phyloP scores from a whole-genome alignment of 1,140 invertebrate species.

The Bombus sibiricus region DNA sequence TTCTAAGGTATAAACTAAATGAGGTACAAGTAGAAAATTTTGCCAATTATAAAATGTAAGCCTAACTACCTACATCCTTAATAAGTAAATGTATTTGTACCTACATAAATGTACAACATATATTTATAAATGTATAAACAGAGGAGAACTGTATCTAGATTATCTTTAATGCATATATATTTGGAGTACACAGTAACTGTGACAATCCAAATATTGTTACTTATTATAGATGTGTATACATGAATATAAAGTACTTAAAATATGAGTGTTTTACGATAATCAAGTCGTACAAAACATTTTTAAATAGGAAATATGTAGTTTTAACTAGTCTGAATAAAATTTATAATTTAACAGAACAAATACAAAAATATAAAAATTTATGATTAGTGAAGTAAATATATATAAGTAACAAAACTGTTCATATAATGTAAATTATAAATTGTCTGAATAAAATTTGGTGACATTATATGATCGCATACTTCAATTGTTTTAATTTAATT shows the following conservation, averaged over 20 bases:
- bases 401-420: conserved; percentile 24
- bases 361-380: conserved; percentile 55
- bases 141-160: background rate
- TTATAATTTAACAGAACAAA: conserved; percentile 23
- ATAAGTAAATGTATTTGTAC: conserved; percentile 34
- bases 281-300: conserved; percentile 20
- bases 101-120: conserved; percentile 24
- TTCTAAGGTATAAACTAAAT: conserved; percentile 24
- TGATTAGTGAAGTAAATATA: conserved; percentile 4
- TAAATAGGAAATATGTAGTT: conserved; percentile 27
- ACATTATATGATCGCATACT: background rate
- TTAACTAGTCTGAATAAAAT: conserved; percentile 21
- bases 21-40: conserved; percentile 4
- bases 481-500: conserved; percentile 2
- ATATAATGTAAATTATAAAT: conserved; percentile 32
- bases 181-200: background rate
- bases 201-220: background rate
- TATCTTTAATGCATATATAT: conserved; percentile 6
- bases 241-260: conserved; percentile 20
- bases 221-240: conserved; percentile 38
- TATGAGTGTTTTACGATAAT: conserved; percentile 6
- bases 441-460: background rate
- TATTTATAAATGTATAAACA: conserved; percentile 17
- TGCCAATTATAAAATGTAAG: conserved; percentile 31
- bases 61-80: conserved; percentile 14